A percentile compares a stretch with the other conserved stretches of the same genome.
These are phyloP conservation scores for Iphiclides podalirius DNA, from an alignment of 2,888 invertebrate genomes.

Conservation along the genomic window DNA sequence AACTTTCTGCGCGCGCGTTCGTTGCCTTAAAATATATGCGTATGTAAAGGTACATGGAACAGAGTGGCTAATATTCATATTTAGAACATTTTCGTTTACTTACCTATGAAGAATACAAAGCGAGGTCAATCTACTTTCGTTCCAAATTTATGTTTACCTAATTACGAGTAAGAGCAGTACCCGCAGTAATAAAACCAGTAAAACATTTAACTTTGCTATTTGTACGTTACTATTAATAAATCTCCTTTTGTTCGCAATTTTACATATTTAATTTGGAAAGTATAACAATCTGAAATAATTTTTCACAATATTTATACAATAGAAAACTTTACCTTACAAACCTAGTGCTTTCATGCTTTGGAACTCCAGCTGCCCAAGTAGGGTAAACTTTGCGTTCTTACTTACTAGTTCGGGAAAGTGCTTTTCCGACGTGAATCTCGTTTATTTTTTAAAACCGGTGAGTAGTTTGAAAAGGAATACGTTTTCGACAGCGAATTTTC, in stretches of 20 bases:
- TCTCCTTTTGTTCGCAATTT: too few relatives aligned
- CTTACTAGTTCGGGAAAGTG: background rate
- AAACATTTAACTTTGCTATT: too few relatives aligned
- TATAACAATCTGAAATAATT: too few relatives aligned
- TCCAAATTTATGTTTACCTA: too few relatives aligned
- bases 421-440: background rate
- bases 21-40: background rate
- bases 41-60: background rate
- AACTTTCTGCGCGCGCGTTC: background rate
- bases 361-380: background rate
- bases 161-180: too few relatives aligned
- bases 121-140: too few relatives aligned
- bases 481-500: background rate
- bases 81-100: too few relatives aligned
- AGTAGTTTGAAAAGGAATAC: background rate
- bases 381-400: background rate
- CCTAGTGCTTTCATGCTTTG: background rate
- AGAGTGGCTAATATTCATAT: background rate
- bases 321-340: background rate
- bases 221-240: too few relatives aligned
- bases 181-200: too few relatives aligned
- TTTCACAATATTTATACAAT: background rate
- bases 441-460: background rate
- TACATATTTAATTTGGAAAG: too few relatives aligned
- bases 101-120: too few relatives aligned